Percentiles rank a stretch among this genome's conserved stretches.
Evolutionary conservation across 2,113 vertebrate species (phyloP).

Genomic region (Phyllostomus hastatus): DNA sequence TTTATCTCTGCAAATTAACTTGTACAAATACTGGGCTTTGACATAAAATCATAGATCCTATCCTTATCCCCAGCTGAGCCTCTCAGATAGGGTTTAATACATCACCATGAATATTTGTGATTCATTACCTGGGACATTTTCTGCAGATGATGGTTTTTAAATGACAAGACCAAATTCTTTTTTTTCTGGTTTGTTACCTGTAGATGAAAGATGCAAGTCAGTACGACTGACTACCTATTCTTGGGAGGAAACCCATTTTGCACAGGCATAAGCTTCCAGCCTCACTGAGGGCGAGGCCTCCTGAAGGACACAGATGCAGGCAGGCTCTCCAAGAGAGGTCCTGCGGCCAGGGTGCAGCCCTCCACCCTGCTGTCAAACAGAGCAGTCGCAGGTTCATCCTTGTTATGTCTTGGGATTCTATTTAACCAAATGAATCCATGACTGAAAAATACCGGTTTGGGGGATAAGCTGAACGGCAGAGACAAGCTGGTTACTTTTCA

Average conservation of each 20-base stretch:
- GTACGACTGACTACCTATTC: background rate
- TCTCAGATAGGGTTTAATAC: background rate
- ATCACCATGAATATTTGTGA: fast-evolving
- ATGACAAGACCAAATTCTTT: background rate
- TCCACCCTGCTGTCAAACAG: background rate
- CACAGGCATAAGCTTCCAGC: background rate
- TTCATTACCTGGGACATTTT: background rate
- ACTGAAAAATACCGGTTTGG: background rate
- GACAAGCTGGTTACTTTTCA: background rate
- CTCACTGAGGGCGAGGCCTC: fast-evolving
- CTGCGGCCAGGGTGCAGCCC: background rate
- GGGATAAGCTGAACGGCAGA: background rate
- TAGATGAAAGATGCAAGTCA: background rate
- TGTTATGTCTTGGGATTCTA: background rate
- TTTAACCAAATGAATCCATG: background rate
- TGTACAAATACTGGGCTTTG: background rate
- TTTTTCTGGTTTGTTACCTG: background rate
- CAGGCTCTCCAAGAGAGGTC: background rate
- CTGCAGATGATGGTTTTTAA: background rate
- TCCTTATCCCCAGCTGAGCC: background rate
- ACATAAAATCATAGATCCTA: background rate
- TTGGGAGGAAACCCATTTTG: background rate
- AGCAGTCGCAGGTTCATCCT: background rate
- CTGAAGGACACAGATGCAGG: background rate
- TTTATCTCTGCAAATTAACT: background rate